These are phyloP conservation scores for Leptocoma aspasia DNA, from an alignment of 2,113 vertebrate genomes.

Conservation along the genomic window DNA sequence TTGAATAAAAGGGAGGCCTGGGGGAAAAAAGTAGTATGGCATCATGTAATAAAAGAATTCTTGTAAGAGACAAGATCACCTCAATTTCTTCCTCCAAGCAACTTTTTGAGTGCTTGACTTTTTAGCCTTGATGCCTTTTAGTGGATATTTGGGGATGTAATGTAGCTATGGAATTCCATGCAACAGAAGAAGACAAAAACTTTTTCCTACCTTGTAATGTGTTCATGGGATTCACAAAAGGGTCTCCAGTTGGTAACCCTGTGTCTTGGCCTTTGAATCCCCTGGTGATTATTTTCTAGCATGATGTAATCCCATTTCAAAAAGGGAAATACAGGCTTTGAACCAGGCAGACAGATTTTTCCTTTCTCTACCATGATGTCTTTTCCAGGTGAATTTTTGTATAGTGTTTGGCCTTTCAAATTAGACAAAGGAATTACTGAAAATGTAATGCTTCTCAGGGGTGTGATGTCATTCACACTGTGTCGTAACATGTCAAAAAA, in stretches of 20 bases:
- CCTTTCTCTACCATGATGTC: background rate
- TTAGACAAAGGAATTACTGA: background rate
- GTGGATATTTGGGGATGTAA: background rate
- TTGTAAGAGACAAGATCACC: background rate
- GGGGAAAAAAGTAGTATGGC: fast-evolving
- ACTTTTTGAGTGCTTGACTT: background rate
- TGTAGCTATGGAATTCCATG: background rate
- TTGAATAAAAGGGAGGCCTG: background rate
- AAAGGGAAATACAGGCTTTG: background rate
- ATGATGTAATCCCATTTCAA: background rate
- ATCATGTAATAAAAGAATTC: background rate
- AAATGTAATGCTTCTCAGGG: background rate
- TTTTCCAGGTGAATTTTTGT: background rate
- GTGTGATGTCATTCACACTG: background rate
- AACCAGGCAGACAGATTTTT: background rate
- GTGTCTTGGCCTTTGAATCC: background rate
- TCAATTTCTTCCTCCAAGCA: background rate
- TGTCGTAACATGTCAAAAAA: background rate
- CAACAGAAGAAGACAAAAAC: background rate
- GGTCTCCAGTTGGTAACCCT: background rate
- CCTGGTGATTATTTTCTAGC: background rate
- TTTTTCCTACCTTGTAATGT: background rate
- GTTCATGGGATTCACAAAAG: background rate
- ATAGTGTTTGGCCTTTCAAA: background rate
- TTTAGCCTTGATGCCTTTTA: background rate